Evolutionary conservation across 1,140 invertebrate species (phyloP).

Genomic region (Cydia strobilella): DNA sequence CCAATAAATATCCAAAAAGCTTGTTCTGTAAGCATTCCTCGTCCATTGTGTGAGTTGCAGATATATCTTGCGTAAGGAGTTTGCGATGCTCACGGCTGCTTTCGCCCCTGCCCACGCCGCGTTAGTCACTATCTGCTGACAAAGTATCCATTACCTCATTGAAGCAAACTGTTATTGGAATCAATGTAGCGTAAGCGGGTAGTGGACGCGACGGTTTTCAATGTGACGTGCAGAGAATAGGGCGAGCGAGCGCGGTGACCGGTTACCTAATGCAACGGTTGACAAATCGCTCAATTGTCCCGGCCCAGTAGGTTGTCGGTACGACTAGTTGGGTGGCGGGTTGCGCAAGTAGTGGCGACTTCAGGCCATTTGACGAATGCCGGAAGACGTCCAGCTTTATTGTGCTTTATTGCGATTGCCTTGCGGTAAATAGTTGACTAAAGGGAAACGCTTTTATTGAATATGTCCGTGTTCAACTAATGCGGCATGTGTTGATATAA

Average conservation of each 20-base stretch:
- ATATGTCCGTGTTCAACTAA: constrained; percentile 9
- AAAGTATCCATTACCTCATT: constrained; percentile 64
- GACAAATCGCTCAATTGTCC: constrained; percentile 79
- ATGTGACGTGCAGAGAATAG: constrained; percentile 46
- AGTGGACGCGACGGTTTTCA: constrained; percentile 50
- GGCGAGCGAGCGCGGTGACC: constrained; percentile 52
- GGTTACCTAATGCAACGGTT: constrained; percentile 67
- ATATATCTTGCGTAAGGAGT: constrained; percentile 75
- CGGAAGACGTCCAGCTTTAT: constrained; percentile 68
- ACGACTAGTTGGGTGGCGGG: constrained; percentile 62
- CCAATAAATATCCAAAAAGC: constrained; percentile 79
- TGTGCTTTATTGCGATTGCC: constrained; percentile 65
- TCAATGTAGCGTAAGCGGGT: constrained; percentile 48
- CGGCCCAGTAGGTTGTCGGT: constrained; percentile 49
- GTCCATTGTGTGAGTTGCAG: constrained; percentile 72
- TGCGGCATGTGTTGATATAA: constrained; percentile 9
- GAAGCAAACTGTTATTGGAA: constrained; percentile 47
- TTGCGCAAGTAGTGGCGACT: constrained; percentile 56
- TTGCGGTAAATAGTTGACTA: constrained; percentile 48
- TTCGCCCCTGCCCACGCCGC: constrained; percentile 66
- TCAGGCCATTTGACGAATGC: constrained; percentile 59
- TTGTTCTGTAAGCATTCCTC: constrained; percentile 72
- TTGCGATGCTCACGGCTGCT: constrained; percentile 57
- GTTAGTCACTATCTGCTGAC: constrained; percentile 60
- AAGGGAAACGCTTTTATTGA: constrained; percentile 31